Conservation (phyloP, 2,113 vertebrate species). For the Notechis scutatus region DNA sequence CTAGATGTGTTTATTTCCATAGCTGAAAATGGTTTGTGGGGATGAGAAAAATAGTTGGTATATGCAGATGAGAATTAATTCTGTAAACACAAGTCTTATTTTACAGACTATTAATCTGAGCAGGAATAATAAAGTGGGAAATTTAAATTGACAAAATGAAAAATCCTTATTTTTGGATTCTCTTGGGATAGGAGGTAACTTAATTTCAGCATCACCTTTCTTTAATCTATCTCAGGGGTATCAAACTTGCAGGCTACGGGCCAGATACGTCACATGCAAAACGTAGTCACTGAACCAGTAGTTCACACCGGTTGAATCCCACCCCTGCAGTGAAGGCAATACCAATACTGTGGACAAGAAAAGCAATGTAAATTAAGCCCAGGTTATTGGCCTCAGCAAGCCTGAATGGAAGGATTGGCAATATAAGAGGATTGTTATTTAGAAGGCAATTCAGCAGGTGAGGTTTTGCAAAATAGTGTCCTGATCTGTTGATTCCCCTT, state of each 20-base stretch:
- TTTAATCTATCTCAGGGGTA: neutral
- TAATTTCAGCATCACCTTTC: neutral
- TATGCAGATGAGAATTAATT: neutral
- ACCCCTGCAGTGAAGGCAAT: neutral
- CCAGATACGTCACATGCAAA: too few species aligned
- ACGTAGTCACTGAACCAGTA: too few species aligned
- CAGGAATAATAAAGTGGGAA: neutral
- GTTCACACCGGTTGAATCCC: too few species aligned
- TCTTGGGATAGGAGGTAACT: neutral
- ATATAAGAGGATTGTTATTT: neutral
- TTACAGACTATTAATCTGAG: neutral
- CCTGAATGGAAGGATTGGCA: neutral
- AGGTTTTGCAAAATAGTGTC: neutral
- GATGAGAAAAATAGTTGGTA: neutral
- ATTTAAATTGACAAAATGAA: neutral
- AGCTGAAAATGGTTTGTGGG: neutral
- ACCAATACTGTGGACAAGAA: neutral
- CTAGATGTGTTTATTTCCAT: neutral
- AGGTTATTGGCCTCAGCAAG: neutral
- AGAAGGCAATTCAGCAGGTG: neutral
- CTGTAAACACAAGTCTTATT: neutral
- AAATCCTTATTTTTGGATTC: neutral
- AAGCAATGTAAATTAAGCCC: neutral
- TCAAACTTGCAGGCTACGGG: too few species aligned
- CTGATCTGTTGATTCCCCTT: neutral